phyloP scores from a whole-genome alignment of 2,113 vertebrate genomes.

The Rhinogobius similis region DNA sequence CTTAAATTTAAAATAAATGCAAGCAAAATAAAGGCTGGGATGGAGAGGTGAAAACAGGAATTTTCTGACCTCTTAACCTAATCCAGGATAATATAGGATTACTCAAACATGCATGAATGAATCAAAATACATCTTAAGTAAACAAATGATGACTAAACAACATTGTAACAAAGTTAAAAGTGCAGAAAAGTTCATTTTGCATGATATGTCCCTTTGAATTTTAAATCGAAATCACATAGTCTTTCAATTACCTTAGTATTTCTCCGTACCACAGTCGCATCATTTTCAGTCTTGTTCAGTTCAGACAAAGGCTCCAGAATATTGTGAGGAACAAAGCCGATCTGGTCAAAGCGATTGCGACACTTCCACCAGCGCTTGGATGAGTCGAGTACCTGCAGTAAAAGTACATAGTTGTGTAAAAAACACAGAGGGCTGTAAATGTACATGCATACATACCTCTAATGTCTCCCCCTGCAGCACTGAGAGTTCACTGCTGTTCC shows the following conservation, averaged over 20 bases:
- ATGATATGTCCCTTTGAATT: no score
- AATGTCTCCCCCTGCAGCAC: constrained; percentile 83
- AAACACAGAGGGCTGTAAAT: neutral
- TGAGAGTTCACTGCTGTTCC: constrained; percentile 87
- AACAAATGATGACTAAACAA: no score
- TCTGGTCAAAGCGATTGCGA: constrained; percentile 75
- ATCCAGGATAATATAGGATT: no score
- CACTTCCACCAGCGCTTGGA: constrained; percentile 83
- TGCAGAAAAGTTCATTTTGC: no score
- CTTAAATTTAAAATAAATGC: no score
- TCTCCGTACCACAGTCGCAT: constrained; percentile 31
- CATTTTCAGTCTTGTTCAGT: constrained; percentile 33
- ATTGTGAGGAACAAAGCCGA: constrained; percentile 80
- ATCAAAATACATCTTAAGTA: no score
- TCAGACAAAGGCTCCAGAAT: constrained; percentile 77
- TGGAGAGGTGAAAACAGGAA: no score
- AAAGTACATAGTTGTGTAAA: neutral
- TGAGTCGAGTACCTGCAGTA: constrained; percentile 74
- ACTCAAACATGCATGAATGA: no score
- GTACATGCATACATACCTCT: constrained; percentile 69
- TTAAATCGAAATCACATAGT: neutral
- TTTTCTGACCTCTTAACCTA: no score
- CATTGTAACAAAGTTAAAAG: no score
- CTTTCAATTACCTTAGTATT: constrained; percentile 56
- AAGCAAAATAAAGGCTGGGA: no score